Base-by-base conservation (phyloP, 2,797 vertebrate species). In the Crocodylus rhombifer region DNA sequence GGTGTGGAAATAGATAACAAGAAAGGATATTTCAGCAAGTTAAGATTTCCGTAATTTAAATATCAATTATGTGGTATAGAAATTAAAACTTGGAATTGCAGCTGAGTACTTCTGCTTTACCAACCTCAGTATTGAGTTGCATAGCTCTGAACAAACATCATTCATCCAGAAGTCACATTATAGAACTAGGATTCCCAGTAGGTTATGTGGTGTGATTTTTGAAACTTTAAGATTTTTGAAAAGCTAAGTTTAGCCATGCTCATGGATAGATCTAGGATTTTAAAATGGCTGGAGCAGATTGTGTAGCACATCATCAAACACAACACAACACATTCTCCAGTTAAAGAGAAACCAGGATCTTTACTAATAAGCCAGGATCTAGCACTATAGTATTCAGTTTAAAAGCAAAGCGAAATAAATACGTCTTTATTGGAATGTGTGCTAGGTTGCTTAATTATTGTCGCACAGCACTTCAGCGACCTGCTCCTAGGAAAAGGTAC, bases 1-100 rank as follows among this genome's bases (percentile, higher is more conserved):
- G 95, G 82, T 91, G 89, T 96, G 95, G 94, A 97, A 95, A 91
- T 96, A 97, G 97, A 90, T 88, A 91, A 96, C 84, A 2, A 2
- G 87, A 90, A 88, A 30, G 65, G 75, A 94, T 90, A 62, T 69
- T 93, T 91, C 79, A 62, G 69, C 69, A 81, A 2, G 1, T 3
- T 82, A 83, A 79, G 75, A 82, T 84, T 94, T 81, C 67, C 64
- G 78, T 56, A 75, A 75, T 60, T 65, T 77, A 25, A 73, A 4
- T 21, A 51, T 25, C 69, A 26, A 51, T 51, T 73, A 23, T 25
- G 12, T 7, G 7, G 87, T 82, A 76, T 25, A 58, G 2, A 86
- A 90, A 79, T 28, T 15, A 62, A 78, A 93, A 86, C 86, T 65
- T 81, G 77, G 90, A 84, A 5, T 61, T 65, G 56, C 28, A 78